phyloP scores from a whole-genome alignment of 2,113 vertebrate species.

The Elachura formosa region DNA sequence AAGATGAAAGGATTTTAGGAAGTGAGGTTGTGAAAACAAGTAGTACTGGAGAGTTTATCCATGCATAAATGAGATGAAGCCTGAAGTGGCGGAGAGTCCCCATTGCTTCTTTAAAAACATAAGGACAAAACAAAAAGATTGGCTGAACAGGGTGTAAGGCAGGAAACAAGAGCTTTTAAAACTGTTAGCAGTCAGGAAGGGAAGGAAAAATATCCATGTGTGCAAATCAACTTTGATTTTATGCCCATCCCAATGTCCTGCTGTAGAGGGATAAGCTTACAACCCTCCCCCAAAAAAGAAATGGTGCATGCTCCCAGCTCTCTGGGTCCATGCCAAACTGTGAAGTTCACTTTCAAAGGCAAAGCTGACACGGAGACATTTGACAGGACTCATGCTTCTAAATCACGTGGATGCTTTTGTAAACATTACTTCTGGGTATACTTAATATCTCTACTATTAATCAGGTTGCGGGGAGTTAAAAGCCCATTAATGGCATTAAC shows the following conservation, averaged over 20 bases:
- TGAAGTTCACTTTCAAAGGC: conserved; percentile 62
- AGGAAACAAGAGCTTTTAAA: not conserved
- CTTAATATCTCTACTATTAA: conserved; percentile 60
- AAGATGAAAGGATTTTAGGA: conserved; percentile 36
- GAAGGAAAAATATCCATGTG: not conserved
- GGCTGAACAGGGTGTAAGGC: not conserved
- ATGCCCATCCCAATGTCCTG: not conserved
- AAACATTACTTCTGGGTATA: conserved; percentile 57
- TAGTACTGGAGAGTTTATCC: conserved; percentile 10
- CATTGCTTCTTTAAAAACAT: conserved; percentile 2
- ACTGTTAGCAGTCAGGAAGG: not conserved
- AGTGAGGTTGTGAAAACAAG: conserved; percentile 8
- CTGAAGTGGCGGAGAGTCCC: not conserved
- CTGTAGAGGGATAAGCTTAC: not conserved
- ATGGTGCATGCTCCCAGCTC: not conserved
- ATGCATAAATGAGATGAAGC: conserved; percentile 14
- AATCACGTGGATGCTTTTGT: conserved; percentile 52
- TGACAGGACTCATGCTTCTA: conserved; percentile 53
- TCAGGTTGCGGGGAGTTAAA: conserved; percentile 49
- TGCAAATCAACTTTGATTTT: not conserved
- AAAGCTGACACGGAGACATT: conserved; percentile 23
- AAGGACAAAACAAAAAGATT: not conserved
- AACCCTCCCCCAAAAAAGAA: not conserved
- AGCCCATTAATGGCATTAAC: conserved; percentile 62
- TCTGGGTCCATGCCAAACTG: not conserved